Conservation (phyloP, 2,797 vertebrate species). For the Macropus fuliginosus region DNA sequence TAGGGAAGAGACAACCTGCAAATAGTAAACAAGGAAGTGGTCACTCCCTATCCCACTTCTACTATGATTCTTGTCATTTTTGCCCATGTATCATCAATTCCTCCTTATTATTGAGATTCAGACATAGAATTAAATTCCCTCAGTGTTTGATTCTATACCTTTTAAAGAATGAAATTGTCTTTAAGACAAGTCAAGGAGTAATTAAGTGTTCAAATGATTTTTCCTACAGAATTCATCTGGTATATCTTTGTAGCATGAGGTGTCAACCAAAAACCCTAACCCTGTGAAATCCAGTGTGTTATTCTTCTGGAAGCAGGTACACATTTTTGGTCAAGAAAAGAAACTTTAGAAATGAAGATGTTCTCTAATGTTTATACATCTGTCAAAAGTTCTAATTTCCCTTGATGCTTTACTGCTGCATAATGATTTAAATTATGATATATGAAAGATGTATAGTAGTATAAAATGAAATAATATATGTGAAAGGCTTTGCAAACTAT, state of each 20-base stretch:
- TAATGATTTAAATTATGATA: slow-evolving; percentile 1
- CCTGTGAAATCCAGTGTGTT: background rate
- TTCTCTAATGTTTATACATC: background rate
- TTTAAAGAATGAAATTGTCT: background rate
- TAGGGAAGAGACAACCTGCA: background rate
- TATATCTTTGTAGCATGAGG: background rate
- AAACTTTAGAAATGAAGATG: slow-evolving; percentile 3
- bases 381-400: slow-evolving; percentile 12
- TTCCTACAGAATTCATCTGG: background rate
- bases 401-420: background rate
- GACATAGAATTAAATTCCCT: background rate
- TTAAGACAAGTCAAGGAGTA: background rate
- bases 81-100: background rate
- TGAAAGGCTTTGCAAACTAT: background rate
- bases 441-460: background rate
- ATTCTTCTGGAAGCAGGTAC: background rate
- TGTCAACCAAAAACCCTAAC: background rate
- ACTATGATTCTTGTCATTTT: background rate
- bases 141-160: background rate
- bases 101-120: background rate
- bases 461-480: background rate
- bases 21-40: background rate
- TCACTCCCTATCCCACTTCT: background rate
- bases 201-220: background rate
- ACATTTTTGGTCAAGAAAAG: background rate